These are phyloP conservation scores for Cliona cf. orientalis DNA, from an alignment of 37 sponge, comb jelly and placozoan species.

Conservation along the genomic window DNA sequence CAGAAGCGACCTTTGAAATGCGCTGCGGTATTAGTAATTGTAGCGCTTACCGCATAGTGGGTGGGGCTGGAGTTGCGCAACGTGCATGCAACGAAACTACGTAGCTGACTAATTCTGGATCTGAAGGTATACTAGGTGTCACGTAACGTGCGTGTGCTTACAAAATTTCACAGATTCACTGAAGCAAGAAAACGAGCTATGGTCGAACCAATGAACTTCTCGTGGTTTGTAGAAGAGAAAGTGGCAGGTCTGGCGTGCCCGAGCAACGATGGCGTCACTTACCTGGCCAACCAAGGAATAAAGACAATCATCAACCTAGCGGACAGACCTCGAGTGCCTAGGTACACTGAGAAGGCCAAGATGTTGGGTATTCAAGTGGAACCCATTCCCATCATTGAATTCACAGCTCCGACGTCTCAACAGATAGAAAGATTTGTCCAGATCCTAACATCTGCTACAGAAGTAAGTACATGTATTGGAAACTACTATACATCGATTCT, in stretches of 20 bases:
- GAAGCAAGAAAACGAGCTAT: neutral
- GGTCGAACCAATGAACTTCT: conserved; percentile 25
- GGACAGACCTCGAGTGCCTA: neutral
- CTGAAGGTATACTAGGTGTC: no score
- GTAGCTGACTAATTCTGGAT: no score
- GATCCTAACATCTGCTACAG: conserved; percentile 1
- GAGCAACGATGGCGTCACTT: conserved; percentile 10
- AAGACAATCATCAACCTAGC: conserved; percentile 41
- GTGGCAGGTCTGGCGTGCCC: conserved; percentile 62
- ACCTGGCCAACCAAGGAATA: conserved; percentile 35
- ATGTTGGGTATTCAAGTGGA: conserved; percentile 12
- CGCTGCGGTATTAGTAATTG: no score
- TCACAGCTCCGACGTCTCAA: conserved; percentile 46
- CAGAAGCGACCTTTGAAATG: no score
- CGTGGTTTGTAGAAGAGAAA: conserved; percentile 66
- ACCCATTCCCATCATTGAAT: conserved; percentile 24
- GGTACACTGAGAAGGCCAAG: conserved; percentile 12
- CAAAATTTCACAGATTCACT: no score
- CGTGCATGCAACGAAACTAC: no score
- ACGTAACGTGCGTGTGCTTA: no score
- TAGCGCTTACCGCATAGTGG: no score
- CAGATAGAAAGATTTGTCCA: conserved; percentile 33
- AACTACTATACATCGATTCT: no score
- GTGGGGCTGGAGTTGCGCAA: no score
- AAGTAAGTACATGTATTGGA: no score